phyloP scores from a whole-genome alignment of 1,140 invertebrate species.

The Procambarus virginalis region DNA sequence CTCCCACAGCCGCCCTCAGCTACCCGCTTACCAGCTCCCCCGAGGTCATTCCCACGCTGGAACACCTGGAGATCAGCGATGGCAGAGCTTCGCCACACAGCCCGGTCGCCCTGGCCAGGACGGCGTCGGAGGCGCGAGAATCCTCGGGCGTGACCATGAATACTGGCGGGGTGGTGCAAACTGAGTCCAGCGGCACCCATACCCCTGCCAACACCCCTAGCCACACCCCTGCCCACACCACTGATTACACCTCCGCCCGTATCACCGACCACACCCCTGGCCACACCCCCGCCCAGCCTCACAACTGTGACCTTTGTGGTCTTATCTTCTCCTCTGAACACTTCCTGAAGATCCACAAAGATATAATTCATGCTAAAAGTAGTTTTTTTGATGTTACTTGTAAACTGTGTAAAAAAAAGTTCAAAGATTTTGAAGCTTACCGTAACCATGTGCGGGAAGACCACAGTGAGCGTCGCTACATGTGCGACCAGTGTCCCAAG shows the following conservation, averaged over 20 bases:
- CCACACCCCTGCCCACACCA: not conserved
- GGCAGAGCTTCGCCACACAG: conserved; percentile 33
- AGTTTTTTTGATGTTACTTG: conserved; percentile 66
- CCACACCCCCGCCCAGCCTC: conserved; percentile 13
- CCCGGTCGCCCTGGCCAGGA: not conserved
- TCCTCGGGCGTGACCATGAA: not conserved
- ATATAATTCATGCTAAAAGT: conserved; percentile 66
- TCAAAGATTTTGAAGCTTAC: conserved; percentile 65
- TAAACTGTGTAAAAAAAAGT: conserved; percentile 66
- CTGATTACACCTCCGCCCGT: not conserved
- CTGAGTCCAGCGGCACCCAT: not conserved
- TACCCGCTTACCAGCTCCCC: conserved; percentile 44
- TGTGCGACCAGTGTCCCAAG: conserved; percentile 70
- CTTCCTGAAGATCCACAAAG: conserved; percentile 67
- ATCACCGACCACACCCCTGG: not conserved
- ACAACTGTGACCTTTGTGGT: conserved; percentile 67
- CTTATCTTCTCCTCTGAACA: conserved; percentile 66
- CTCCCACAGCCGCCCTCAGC: not conserved
- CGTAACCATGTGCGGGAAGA: conserved; percentile 61
- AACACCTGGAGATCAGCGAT: conserved; percentile 64
- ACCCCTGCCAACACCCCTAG: not conserved
- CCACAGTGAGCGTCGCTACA: conserved; percentile 66
- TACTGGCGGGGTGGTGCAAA: not conserved
- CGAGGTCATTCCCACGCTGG: conserved; percentile 58
- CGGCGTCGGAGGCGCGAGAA: not conserved